Percentiles rank a stretch among this genome's conserved stretches.
These are phyloP conservation scores for Tetranychus cinnabarinus DNA, from an alignment of 1,140 invertebrate species.

Conservation along the genomic window DNA sequence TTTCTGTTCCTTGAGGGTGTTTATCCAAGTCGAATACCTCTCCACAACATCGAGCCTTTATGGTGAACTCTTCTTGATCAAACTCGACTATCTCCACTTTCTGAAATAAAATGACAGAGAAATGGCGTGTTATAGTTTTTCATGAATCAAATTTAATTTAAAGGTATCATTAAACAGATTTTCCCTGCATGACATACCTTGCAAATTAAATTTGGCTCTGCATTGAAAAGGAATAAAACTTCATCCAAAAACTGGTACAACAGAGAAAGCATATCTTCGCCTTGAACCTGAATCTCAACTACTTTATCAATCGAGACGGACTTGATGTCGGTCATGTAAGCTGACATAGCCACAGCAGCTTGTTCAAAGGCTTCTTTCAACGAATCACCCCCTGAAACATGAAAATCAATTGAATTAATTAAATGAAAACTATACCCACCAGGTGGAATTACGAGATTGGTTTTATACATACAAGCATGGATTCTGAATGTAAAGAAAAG, in stretches of 20 bases:
- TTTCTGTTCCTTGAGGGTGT: constrained; percentile 89
- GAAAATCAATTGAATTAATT: constrained; percentile 6
- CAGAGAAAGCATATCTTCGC: not conserved
- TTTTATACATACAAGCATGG: not conserved
- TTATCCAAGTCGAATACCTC: constrained; percentile 77
- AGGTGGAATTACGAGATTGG: not conserved
- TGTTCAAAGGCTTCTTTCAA: constrained; percentile 83
- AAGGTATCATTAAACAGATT: not conserved
- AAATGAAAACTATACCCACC: not conserved
- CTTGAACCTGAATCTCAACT: not conserved
- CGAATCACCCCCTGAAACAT: constrained; percentile 48
- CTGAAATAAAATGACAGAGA: constrained; percentile 28
- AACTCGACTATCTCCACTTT: constrained; percentile 73
- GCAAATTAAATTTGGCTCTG: constrained; percentile 55
- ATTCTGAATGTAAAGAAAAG: not conserved
- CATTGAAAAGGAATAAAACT: constrained; percentile 70
- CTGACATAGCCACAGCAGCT: constrained; percentile 81
- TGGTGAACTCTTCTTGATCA: constrained; percentile 54
- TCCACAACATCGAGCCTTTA: constrained; percentile 65
- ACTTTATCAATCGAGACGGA: constrained; percentile 13
- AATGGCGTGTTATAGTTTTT: constrained; percentile 17
- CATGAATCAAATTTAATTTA: constrained; percentile 11
- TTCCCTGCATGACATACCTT: constrained; percentile 25
- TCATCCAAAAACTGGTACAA: constrained; percentile 84
- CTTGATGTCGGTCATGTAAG: constrained; percentile 81